These are phyloP conservation scores for Chamaetylas fuelleborni DNA, from an alignment of 2,113 vertebrate genomes.

Conservation along the genomic window DNA sequence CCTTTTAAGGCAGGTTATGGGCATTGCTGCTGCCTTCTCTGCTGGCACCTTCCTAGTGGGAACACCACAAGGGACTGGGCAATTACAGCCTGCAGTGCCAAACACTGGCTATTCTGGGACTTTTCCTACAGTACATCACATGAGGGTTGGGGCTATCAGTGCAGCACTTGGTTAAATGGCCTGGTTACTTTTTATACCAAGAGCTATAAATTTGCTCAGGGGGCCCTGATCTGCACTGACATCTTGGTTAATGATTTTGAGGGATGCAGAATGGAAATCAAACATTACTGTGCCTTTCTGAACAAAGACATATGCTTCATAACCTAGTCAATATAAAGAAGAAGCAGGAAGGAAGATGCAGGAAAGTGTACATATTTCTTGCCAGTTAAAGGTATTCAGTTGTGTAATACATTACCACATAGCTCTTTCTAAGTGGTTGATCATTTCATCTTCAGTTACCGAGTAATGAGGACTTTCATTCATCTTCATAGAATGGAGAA, in stretches of 20 bases:
- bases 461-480: neutral
- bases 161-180: neutral
- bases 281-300: neutral
- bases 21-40: neutral
- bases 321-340: neutral
- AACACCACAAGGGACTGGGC: neutral
- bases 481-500: neutral
- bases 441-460: neutral
- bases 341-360: neutral
- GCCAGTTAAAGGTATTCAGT: neutral
- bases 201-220: neutral
- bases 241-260: neutral
- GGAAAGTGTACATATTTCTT: neutral
- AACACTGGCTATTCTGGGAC: neutral
- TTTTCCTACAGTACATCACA: neutral
- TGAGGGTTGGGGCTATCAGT: neutral
- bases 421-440: neutral
- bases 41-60: neutral
- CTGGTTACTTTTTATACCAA: neutral
- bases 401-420: neutral
- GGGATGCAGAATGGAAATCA: neutral
- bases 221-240: neutral
- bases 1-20: neutral
- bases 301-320: neutral
- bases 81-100: neutral